Conservation (phyloP, 1,140 invertebrate genomes). For the Trichonephila clavipes region DNA sequence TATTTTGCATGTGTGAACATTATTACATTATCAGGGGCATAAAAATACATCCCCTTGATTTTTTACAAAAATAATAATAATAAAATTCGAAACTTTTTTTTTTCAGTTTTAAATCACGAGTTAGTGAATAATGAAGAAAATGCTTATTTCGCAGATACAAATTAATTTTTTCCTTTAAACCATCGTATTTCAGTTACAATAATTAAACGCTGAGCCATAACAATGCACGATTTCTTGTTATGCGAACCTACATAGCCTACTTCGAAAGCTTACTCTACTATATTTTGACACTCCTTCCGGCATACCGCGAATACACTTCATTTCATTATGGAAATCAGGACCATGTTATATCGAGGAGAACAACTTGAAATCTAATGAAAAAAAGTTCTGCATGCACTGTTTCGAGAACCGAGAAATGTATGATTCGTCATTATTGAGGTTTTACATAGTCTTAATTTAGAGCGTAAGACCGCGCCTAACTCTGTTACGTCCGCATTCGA, state of each 20-base stretch:
- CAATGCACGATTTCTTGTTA: conserved; percentile 2
- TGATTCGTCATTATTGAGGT: conserved; percentile 3
- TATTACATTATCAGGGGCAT: no score
- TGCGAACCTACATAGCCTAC: neutral
- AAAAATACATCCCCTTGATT: no score
- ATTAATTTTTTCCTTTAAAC: neutral
- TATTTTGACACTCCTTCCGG: conserved; percentile 10
- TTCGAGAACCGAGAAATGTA: neutral
- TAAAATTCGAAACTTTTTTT: no score
- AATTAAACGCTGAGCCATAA: neutral
- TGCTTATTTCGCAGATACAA: no score
- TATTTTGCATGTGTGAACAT: no score
- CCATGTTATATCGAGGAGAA: neutral
- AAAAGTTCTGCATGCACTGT: neutral
- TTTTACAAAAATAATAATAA: no score
- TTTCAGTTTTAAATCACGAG: no score
- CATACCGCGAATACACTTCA: neutral
- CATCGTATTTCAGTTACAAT: neutral
- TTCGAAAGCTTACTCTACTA: neutral
- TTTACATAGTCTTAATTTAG: conserved; percentile 36
- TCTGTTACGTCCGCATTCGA: neutral
- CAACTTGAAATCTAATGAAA: neutral
- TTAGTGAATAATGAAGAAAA: no score
- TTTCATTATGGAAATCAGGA: conserved; percentile 21
- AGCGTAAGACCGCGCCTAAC: conserved; percentile 6